Percentiles rank a stretch among this genome's conserved stretches.
Evolutionary conservation across 2,113 vertebrate genomes (phyloP).

Genomic region (Psettodes erumei): DNA sequence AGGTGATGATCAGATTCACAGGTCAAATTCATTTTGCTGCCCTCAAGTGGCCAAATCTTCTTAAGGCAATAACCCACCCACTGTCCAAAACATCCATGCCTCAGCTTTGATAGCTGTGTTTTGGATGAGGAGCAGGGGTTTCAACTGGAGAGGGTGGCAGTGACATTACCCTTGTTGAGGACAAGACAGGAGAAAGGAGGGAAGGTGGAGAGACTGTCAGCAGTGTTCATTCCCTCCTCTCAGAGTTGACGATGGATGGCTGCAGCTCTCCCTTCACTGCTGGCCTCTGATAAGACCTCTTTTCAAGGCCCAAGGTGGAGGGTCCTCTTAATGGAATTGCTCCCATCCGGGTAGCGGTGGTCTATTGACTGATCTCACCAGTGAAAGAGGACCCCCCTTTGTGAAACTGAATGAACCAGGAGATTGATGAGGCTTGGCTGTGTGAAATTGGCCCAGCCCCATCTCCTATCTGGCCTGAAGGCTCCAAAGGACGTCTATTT

Average conservation of each 20-base stretch:
- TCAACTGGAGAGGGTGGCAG: background rate
- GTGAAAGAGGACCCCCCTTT: slow-evolving; percentile 72
- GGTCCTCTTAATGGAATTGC: slow-evolving; percentile 74
- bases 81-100: background rate
- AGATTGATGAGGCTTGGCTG: slow-evolving; percentile 74
- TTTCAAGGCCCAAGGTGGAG: slow-evolving; percentile 52
- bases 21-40: background rate
- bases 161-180: slow-evolving; percentile 21
- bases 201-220: slow-evolving; percentile 33
- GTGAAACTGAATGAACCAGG: slow-evolving; percentile 69
- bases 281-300: slow-evolving; percentile 65
- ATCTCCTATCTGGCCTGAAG: slow-evolving; percentile 45
- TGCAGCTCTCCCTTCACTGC: slow-evolving; percentile 37
- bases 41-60: background rate
- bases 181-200: slow-evolving; percentile 16
- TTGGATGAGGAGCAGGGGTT: slow-evolving; percentile 15
- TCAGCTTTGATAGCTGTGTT: slow-evolving; percentile 14
- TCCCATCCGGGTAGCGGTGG: slow-evolving; percentile 61
- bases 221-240: slow-evolving; percentile 25
- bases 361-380: slow-evolving; percentile 70
- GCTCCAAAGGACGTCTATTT: slow-evolving; percentile 49
- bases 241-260: slow-evolving; percentile 58
- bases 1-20: background rate
- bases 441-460: slow-evolving; percentile 45
- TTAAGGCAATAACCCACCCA: background rate